A percentile compares a stretch with the other conserved stretches of the same genome.
phyloP scores from a whole-genome alignment of 2,797 vertebrate genomes.

The Tragelaphus oryx region DNA sequence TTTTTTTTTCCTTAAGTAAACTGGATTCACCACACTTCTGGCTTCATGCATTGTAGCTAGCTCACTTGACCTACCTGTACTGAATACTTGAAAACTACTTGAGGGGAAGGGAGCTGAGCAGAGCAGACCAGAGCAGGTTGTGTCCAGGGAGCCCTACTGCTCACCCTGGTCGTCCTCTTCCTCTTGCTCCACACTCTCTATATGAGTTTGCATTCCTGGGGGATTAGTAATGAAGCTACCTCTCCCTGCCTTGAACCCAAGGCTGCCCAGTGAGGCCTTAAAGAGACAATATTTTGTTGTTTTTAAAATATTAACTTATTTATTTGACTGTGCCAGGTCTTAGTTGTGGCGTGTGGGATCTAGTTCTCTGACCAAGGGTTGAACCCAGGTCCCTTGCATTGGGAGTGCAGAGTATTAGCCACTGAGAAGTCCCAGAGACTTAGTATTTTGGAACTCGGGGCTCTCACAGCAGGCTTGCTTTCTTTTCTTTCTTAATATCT shows the following conservation, averaged over 20 bases:
- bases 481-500: not conserved
- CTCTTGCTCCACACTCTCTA: not conserved
- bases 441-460: not conserved
- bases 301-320: not conserved
- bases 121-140: not conserved
- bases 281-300: slow-evolving; percentile 13
- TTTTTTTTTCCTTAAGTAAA: not conserved
- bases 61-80: not conserved
- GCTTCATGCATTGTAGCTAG: not conserved
- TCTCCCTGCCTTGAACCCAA: slow-evolving; percentile 29
- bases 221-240: not conserved
- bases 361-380: not conserved
- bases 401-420: not conserved
- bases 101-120: not conserved
- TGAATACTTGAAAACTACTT: slow-evolving; percentile 8
- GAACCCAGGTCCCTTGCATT: not conserved
- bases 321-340: not conserved
- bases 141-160: not conserved
- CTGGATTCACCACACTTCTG: not conserved
- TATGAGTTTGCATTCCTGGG: not conserved
- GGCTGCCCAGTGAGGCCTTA: not conserved
- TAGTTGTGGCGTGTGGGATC: not conserved
- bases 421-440: not conserved
- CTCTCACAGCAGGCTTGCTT: not conserved
- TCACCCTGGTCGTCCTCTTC: not conserved